Conservation (phyloP, 2,113 vertebrate species). For the Scatophagus argus region DNA sequence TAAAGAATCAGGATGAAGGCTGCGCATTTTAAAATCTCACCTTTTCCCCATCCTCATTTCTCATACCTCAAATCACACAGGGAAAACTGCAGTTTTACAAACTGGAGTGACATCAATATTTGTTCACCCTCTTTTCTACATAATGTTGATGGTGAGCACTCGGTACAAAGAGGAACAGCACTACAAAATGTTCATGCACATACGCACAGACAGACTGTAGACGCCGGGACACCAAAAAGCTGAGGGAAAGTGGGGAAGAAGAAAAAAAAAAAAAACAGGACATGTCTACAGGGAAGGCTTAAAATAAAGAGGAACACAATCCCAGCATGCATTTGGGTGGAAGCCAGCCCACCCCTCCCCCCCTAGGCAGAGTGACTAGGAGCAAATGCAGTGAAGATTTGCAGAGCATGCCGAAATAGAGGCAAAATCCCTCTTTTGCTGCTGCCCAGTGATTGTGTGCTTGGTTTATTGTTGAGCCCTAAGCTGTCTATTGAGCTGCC, state of each 20-base stretch:
- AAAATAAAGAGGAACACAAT: slow-evolving; percentile 87
- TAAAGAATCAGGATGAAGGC: neutral
- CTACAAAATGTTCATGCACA: slow-evolving; percentile 40
- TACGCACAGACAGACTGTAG: slow-evolving; percentile 53
- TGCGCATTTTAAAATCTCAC: neutral
- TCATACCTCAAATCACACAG: neutral
- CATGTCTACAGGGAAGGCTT: slow-evolving; percentile 87
- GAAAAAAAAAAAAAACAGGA: slow-evolving; percentile 78
- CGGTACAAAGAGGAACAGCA: slow-evolving; percentile 37
- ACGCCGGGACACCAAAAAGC: slow-evolving; percentile 60
- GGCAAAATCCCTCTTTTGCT: slow-evolving; percentile 57
- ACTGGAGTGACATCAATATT: slow-evolving; percentile 23
- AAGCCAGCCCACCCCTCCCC: slow-evolving; percentile 66
- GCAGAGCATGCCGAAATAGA: slow-evolving; percentile 61
- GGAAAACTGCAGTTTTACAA: slow-evolving; percentile 5
- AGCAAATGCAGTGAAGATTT: slow-evolving; percentile 72
- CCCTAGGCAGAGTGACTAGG: slow-evolving; percentile 64
- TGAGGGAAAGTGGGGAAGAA: slow-evolving; percentile 58
- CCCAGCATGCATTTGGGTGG: slow-evolving; percentile 84
- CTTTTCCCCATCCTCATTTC: neutral
- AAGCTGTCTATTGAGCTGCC: slow-evolving; percentile 64
- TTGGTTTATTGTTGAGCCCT: slow-evolving; percentile 58
- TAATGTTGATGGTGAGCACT: slow-evolving; percentile 26
- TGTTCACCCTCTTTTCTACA: slow-evolving; percentile 23
- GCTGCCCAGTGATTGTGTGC: slow-evolving; percentile 54